Percentiles rank a stretch among this genome's conserved stretches.
phyloP scores from a whole-genome alignment of 2,888 invertebrate species.

The Andricus curvator region DNA sequence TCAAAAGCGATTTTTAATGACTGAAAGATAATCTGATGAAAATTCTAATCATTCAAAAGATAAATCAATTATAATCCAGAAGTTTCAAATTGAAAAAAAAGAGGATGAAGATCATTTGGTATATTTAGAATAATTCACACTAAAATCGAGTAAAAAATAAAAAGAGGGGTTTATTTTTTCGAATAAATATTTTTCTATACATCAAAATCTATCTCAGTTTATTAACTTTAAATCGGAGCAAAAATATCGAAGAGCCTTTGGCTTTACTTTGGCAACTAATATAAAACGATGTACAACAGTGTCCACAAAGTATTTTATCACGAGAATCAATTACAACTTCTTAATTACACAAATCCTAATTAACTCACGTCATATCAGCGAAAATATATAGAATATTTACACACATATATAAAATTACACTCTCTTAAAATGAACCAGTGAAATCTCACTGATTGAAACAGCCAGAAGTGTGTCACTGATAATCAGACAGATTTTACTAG shows the following conservation, averaged over 20 bases:
- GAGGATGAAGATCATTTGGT: no score
- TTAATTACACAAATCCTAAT: constrained; percentile 50
- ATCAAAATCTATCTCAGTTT: constrained; percentile 36
- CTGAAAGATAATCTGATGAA: no score
- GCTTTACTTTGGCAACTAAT: constrained; percentile 40
- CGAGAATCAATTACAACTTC: constrained; percentile 51
- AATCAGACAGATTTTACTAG: no score
- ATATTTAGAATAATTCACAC: background rate
- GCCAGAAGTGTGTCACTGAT: no score
- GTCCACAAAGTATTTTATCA: constrained; percentile 51
- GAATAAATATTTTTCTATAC: background rate
- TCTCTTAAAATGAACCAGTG: no score
- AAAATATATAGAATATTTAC: constrained; percentile 37
- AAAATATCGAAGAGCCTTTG: constrained; percentile 41
- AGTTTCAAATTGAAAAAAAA: no score
- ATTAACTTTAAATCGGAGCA: constrained; percentile 32
- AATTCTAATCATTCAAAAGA: no score
- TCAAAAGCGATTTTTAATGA: no score
- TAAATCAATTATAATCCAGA: no score
- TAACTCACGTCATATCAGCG: constrained; percentile 2
- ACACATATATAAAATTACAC: constrained; percentile 22
- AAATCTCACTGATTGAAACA: no score
- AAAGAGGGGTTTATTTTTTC: background rate
- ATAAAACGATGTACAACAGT: constrained; percentile 51
- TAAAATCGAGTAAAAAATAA: no score